These are phyloP conservation scores for Drosophila anomalata DNA, from an alignment of 2,888 invertebrate species.

Conservation along the genomic window DNA sequence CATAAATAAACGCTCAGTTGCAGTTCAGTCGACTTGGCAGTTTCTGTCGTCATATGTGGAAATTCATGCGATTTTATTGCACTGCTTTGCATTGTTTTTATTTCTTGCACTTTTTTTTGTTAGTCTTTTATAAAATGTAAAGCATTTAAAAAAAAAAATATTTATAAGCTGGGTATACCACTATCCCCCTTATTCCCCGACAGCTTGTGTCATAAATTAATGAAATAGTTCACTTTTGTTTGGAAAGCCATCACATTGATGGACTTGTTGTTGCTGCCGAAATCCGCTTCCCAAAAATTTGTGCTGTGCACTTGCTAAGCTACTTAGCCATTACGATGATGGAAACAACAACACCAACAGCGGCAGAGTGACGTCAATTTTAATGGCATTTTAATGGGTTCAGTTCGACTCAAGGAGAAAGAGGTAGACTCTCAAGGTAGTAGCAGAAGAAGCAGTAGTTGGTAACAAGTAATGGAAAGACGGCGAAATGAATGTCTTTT, in stretches of 20 bases:
- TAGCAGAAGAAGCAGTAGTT: constrained; percentile 19
- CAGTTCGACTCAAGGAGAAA: constrained; percentile 6
- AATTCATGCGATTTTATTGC: constrained; percentile 52
- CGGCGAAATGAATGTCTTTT: constrained; percentile 5
- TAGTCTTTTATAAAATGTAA: constrained; percentile 28
- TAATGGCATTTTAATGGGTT: constrained; percentile 72
- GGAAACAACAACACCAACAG: constrained; percentile 41
- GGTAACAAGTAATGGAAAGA: constrained; percentile 19
- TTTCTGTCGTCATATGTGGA: constrained; percentile 51
- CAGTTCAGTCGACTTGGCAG: constrained; percentile 11
- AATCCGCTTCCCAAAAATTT: constrained; percentile 17
- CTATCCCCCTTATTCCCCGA: constrained; percentile 8
- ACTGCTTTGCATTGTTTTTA: constrained; percentile 9
- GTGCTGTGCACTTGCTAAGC: constrained; percentile 28
- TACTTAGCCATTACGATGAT: constrained; percentile 45
- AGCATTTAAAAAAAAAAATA: constrained; percentile 27
- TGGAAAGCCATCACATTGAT: constrained; percentile 9
- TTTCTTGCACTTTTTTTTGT: constrained; percentile 21
- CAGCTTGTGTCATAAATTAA: constrained; percentile 23
- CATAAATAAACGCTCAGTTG: constrained; percentile 59
- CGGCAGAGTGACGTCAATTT: constrained; percentile 53
- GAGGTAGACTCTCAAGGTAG: constrained; percentile 3
- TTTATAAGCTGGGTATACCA: constrained; percentile 1
- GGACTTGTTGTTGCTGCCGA: constrained; percentile 2
- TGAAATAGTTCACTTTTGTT: constrained; percentile 16